Evolutionary conservation across 2,888 invertebrate species (phyloP), one percentile per base, ranked within the genome.

Genomic region (Phorcus lineatus): DNA sequence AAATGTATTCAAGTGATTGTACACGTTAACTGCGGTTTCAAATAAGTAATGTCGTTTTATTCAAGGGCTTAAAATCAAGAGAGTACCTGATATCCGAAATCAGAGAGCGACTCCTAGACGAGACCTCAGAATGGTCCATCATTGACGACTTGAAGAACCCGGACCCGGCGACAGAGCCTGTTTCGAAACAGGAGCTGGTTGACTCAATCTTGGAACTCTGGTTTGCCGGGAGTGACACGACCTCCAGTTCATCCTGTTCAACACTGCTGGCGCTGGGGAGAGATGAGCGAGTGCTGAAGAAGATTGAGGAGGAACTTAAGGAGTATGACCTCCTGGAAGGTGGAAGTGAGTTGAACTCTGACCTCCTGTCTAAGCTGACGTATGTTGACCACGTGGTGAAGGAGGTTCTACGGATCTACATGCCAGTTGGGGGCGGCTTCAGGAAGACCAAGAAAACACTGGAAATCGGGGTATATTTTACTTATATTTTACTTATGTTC

Each of bases 321-420:
- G 52, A 52, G 17, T 22, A 74, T 22, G 24, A 22, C 24, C 53
- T 74, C 0, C 22, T 52, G 4, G 24, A 24, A 7, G 24, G 17
- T 53, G 74, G 54, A 22, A 28, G 36, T 2, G 77, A 77, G 19
- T 57, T 53, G 52, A 86, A 80, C 22, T 80, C 80, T 55, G 85
- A 87, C 67, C 31, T 80, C n/a, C 62, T 88, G n/a, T 83, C 82
- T 9, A 78, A 86, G n/a, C 80, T 90, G 83, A 77, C 83, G 19
- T 89, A 86, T 57, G 79, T 87, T 7, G 83, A 85, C 40, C 47
- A 81, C 57, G 83, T 89, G 16, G 62, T 86, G 70, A 88, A 88
- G 67, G 90, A 90, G 77, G 79, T 87, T 19, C 81, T 88, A 36
- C 70, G 89, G 78, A 77, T 81, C 53, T 79, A 54, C 28, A 82